Evolutionary conservation across 2,113 vertebrate species (phyloP).

Genomic region (Mormoops blainvillei): DNA sequence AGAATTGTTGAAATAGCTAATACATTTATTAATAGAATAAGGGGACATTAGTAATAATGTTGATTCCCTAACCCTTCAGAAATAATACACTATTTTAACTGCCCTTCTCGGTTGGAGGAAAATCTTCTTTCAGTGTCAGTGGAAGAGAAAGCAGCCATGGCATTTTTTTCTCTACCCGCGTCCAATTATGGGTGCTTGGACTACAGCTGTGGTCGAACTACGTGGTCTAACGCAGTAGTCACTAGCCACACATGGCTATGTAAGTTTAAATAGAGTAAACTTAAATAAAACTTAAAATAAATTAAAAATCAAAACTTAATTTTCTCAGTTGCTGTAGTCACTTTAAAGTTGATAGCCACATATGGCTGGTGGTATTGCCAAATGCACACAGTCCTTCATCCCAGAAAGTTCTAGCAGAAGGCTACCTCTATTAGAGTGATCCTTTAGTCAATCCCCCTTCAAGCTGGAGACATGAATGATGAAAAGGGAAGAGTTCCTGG

Average conservation of each 20-base stretch:
- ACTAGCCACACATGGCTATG: neutral
- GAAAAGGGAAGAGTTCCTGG: neutral
- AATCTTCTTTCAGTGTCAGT: neutral
- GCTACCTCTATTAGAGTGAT: neutral
- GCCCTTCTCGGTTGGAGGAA: neutral
- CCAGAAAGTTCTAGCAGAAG: neutral
- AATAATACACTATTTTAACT: neutral
- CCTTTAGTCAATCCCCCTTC: neutral
- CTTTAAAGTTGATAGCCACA: neutral
- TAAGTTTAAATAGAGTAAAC: neutral
- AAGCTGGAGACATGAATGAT: neutral
- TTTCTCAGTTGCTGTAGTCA: neutral
- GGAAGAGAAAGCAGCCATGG: neutral
- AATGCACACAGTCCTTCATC: neutral
- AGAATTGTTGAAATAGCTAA: neutral
- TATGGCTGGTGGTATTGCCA: neutral
- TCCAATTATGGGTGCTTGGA: neutral
- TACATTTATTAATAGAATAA: neutral
- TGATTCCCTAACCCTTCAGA: neutral
- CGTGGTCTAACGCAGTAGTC: neutral
- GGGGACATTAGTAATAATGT: neutral
- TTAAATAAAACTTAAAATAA: neutral
- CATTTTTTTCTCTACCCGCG: neutral
- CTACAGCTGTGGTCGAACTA: neutral
- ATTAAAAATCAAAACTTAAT: neutral